A percentile compares a stretch with the other conserved stretches of the same genome.
phyloP scores from a whole-genome alignment of 2,797 vertebrate genomes.

The Mionectes olivaceus region DNA sequence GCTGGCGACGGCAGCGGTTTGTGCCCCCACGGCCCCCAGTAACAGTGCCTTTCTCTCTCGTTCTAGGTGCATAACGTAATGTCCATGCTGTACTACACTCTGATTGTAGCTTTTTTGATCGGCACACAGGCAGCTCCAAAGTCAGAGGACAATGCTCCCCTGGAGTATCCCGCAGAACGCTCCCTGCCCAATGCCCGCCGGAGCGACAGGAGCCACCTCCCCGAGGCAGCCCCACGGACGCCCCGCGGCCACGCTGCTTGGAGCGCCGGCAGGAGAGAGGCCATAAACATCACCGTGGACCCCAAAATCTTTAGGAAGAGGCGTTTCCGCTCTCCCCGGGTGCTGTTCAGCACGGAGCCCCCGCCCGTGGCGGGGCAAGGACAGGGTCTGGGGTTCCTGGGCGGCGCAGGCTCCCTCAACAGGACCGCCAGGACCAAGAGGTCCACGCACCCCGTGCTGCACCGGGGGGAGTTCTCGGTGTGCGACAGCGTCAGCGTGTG shows the following conservation, averaged over 20 bases:
- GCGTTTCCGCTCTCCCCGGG: conserved; percentile 88
- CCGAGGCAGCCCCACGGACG: conserved; percentile 63
- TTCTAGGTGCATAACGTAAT: conserved; percentile 83
- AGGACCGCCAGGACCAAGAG: conserved; percentile 84
- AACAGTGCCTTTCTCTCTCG: conserved; percentile 31
- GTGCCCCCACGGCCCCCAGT: background rate
- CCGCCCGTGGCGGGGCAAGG: conserved; percentile 77
- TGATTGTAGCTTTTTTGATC: conserved; percentile 92
- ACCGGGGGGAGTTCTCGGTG: conserved; percentile 93
- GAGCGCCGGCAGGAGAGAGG: conserved; percentile 51
- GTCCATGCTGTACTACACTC: conserved; percentile 95
- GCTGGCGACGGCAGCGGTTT: background rate
- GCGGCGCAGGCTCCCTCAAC: conserved; percentile 50
- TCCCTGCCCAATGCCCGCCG: conserved; percentile 48
- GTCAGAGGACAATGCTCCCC: conserved; percentile 84
- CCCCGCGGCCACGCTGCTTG: conserved; percentile 10
- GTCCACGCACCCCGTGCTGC: conserved; percentile 81
- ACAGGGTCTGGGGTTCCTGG: conserved; percentile 49
- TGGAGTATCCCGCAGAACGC: conserved; percentile 67
- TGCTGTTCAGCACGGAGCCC: conserved; percentile 90
- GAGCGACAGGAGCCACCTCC: conserved; percentile 41
- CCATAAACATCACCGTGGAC: conserved; percentile 84
- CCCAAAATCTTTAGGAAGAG: conserved; percentile 89
- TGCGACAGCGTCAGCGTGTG: conserved; percentile 95
- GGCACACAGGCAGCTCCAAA: conserved; percentile 88